Base-by-base conservation (phyloP, 1,140 invertebrate genomes). In the Ceratina japonica region DNA sequence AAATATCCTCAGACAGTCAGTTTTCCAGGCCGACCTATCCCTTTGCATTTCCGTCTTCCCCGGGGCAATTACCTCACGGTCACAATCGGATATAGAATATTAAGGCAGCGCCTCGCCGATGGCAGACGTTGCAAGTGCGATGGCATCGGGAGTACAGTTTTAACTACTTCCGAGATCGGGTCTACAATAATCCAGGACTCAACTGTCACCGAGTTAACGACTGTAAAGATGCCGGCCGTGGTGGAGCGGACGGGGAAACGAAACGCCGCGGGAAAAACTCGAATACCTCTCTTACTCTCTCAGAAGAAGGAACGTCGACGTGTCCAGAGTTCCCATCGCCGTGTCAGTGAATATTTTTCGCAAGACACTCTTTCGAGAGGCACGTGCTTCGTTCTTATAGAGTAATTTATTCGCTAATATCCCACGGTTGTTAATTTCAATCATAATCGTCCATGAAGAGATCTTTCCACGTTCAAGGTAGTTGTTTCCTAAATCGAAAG, bases 131-230 rank as follows among this genome's bases (percentile, higher is more conserved):
- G 49, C 69, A 27, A 56, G 69, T 73, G 54, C 54, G 76, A 70
- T 49, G 27, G 75, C 49, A 64, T 62, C 76, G 72, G 77, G 74
- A 59, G 61, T 59, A 81, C 86, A 86, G 85, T 86, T 86, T 86
- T 86, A 86, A 86, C 85, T 85, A 86, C 78, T 86, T 86, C 85
- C 81, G 85, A 86, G 85, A 86, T 81, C 71, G 77, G 69, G 74
- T 80, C 77, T 83, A 83, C 81, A 86, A 85, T 86, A 86, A 86
- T 83, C 71, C 66, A 72, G 31, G n/a, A 54, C 63, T 63, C 68
- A 63, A 52, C 31, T 79, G 31, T 49, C 37, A 61, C 73, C 44
- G 64, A 56, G 52, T 86, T 82, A 85, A 83, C 82, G 72, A 79
- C 72, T 66, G 56, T 62, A 61, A 75, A 64, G 81, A 71, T 66